Conservation (phyloP, 2,113 vertebrate genomes). For the Phrynosoma blainvillii region DNA sequence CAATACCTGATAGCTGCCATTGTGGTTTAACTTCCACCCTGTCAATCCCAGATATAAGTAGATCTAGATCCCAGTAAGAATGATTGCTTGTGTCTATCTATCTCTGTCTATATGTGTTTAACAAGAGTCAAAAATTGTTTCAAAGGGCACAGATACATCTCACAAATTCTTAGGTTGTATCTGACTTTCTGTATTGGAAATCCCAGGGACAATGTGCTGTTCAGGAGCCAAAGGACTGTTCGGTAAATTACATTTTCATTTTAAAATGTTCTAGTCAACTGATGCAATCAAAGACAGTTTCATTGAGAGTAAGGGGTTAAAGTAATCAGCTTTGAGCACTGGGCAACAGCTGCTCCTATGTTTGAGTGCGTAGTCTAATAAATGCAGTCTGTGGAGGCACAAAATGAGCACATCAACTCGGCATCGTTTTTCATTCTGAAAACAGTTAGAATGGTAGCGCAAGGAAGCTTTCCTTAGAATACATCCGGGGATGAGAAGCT, state of each 20-base stretch:
- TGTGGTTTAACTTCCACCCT: neutral
- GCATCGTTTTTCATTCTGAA: neutral
- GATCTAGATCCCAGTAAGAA: neutral
- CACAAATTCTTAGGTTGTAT: neutral
- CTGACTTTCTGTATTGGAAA: neutral
- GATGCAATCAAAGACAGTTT: neutral
- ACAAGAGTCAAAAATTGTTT: neutral
- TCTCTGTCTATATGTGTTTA: neutral
- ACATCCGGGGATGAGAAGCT: neutral
- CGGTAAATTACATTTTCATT: neutral
- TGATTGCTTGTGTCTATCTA: too few relatives aligned
- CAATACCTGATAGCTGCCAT: neutral
- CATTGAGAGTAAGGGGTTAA: neutral
- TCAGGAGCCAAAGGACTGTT: neutral
- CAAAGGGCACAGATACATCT: neutral
- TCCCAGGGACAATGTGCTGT: neutral
- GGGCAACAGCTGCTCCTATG: neutral
- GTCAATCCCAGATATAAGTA: neutral
- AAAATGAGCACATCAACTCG: neutral
- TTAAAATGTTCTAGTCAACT: neutral
- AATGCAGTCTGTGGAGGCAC: neutral
- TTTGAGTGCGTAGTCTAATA: neutral
- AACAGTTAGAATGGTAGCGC: neutral
- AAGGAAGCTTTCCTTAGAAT: neutral
- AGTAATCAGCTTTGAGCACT: constrained; percentile 10